Base-by-base conservation (phyloP, 2,888 invertebrate species). In the Athalia cordata region DNA sequence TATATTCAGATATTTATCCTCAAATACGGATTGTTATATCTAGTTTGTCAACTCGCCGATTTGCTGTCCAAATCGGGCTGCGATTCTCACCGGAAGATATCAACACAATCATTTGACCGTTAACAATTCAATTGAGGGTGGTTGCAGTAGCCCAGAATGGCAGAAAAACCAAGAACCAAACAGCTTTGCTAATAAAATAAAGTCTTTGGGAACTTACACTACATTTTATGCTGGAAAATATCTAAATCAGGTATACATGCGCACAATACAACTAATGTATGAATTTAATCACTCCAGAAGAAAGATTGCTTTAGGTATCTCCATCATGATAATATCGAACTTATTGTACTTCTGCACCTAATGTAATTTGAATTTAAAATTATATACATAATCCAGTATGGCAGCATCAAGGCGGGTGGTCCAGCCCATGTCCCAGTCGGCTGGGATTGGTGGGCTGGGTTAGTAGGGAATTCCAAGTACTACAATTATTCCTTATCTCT, bases 191-290 rank as follows among this genome's bases (percentile, higher is more conserved):
- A 92, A 93, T 0, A 87, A 93, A 61, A 90, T 98, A 52, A 93
- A 95, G 77, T 87, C 91, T 0, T 85, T 90, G 1, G 93, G 93
- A 0, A 11, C 91, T 6, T 98, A 98, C 86, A 92, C 91, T 5
- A 98, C 97, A 0, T 97, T 98, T 88, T 98, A 96, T 89, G 97
- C 96, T 83, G 98, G 98, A 70, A 98, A 98, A 92, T 98, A 98
- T 91, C 91, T 98, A 81, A 98, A 98, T 91, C 93, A 95, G 92
- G 97, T 96, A 49, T 66, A 13, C 15, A 15, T 64, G 9, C 29
- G 11, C 29, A 64, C 9, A 11, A 29, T 6, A 5, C 64, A 5
- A 43, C 15, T 43, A 64, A 64, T 45, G 43, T 8, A 64, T 47
- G 7, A 64, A 45, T 11, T 43, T 62, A 50, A 79, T 79, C 13